Conservation (phyloP, 1,140 invertebrate species). For the Pseudachorutes palmiensis region DNA sequence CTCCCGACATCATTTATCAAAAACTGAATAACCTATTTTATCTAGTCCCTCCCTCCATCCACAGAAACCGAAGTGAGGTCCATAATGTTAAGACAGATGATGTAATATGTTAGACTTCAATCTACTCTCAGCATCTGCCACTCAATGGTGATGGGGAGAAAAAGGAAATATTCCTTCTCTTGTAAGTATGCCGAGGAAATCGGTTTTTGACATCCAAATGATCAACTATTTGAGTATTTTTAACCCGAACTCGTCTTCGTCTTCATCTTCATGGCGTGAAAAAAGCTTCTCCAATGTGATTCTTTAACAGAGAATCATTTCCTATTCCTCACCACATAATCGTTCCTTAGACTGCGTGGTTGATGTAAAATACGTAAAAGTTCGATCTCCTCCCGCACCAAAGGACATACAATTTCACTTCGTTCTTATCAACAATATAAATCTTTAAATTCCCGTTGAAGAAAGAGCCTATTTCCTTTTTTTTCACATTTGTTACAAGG, state of each 20-base stretch:
- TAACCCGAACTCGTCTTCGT: not conserved
- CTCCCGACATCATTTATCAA: slow-evolving; percentile 24
- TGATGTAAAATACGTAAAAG: not conserved
- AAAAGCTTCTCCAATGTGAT: not conserved
- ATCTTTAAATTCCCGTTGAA: not conserved
- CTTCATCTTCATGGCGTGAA: not conserved
- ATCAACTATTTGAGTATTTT: not conserved
- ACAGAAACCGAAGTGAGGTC: not conserved
- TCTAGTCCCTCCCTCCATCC: slow-evolving; percentile 9
- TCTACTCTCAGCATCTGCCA: not conserved
- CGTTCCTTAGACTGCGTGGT: too few species aligned
- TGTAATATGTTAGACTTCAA: slow-evolving; percentile 3
- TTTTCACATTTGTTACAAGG: too few species aligned
- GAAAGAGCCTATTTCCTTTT: not conserved
- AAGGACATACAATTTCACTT: not conserved
- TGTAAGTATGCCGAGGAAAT: not conserved
- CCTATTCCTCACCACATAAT: not conserved
- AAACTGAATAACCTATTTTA: slow-evolving; percentile 24
- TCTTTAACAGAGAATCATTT: not conserved
- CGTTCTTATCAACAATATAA: not conserved
- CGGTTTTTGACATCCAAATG: not conserved
- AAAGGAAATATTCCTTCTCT: not conserved
- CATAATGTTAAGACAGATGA: not conserved
- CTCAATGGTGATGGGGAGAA: not conserved
- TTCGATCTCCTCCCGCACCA: not conserved